These are phyloP conservation scores for Taxidea taxus DNA, from an alignment of 2,113 vertebrate species.

Conservation along the genomic window DNA sequence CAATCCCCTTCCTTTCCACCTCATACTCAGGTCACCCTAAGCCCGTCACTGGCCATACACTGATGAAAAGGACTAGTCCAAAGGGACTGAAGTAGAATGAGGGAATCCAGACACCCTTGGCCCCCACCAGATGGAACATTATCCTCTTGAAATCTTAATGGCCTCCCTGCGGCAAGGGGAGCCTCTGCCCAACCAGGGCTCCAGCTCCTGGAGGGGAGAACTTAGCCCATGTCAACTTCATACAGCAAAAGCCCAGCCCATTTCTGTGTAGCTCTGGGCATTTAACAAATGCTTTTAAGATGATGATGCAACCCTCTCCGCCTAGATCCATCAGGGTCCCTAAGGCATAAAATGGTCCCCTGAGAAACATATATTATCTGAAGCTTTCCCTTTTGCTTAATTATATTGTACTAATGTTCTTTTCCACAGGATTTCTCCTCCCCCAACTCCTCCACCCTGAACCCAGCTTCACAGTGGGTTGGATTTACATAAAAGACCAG, in stretches of 20 bases:
- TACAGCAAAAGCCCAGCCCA: not conserved
- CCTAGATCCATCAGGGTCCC: constrained; percentile 46
- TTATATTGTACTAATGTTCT: constrained; percentile 74
- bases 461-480: constrained; percentile 42
- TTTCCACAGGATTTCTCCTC: constrained; percentile 56
- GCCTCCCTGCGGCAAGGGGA: not conserved
- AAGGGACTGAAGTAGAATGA: not conserved
- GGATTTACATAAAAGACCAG: constrained; percentile 76
- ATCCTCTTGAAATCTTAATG: not conserved
- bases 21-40: not conserved
- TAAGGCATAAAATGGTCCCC: constrained; percentile 28
- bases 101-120: not conserved
- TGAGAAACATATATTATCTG: constrained; percentile 59
- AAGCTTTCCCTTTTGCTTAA: constrained; percentile 73
- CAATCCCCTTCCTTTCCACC: not conserved
- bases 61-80: not conserved
- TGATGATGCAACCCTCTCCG: constrained; percentile 65
- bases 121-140: not conserved
- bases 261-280: constrained; percentile 36
- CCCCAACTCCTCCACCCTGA: constrained; percentile 54
- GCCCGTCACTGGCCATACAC: not conserved
- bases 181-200: not conserved
- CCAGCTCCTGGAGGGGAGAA: not conserved
- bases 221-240: constrained; percentile 11
- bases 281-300: constrained; percentile 69